These are phyloP conservation scores for Bovichtus diacanthus DNA, from an alignment of 2,797 vertebrate genomes.

Conservation along the genomic window DNA sequence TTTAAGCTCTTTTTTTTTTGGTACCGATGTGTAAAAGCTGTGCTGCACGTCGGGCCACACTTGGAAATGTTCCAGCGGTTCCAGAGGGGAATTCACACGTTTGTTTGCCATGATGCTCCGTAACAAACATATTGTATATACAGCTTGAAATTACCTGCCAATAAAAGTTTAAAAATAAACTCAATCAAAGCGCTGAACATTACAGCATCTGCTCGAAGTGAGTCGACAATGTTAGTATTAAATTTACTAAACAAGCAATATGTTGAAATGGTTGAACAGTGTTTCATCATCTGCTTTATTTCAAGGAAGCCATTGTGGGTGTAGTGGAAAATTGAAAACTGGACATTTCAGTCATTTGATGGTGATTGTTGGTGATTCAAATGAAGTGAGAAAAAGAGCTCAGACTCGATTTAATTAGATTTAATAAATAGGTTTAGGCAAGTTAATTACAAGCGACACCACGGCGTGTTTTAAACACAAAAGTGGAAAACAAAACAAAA, in stretches of 20 bases:
- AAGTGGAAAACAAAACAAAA: slow-evolving; percentile 26
- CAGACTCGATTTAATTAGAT: slow-evolving; percentile 7
- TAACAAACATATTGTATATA: neutral
- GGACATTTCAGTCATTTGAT: neutral
- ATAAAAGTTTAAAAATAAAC: neutral
- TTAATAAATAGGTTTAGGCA: slow-evolving; percentile 20
- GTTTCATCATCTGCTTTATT: slow-evolving; percentile 19
- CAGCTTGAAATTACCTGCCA: neutral
- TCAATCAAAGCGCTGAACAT: neutral
- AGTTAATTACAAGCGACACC: slow-evolving; percentile 19
- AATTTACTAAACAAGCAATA: neutral
- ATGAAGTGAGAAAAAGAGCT: neutral
- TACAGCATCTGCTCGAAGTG: neutral
- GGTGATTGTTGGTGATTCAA: neutral
- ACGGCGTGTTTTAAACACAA: neutral
- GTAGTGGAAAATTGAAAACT: neutral
- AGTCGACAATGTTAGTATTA: neutral
- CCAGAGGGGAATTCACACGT: neutral
- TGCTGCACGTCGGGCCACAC: neutral
- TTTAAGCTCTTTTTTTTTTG: no score
- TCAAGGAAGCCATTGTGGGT: neutral
- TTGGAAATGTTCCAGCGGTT: neutral
- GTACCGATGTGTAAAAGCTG: no score
- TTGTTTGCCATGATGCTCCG: neutral
- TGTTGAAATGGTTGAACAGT: neutral